Conservation (phyloP, 2,797 vertebrate species). For the Balearica regulorum region DNA sequence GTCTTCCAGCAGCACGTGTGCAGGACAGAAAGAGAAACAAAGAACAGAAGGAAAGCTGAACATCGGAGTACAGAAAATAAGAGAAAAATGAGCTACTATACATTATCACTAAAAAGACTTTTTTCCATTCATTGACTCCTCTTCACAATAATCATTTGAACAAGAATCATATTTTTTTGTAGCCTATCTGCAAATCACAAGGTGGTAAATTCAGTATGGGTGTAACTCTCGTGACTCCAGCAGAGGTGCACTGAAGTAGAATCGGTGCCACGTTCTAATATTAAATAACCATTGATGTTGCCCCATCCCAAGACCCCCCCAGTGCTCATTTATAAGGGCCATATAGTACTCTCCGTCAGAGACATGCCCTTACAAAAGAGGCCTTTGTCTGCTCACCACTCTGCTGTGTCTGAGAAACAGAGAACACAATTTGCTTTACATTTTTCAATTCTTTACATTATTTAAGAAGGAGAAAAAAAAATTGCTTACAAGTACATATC, state of each 20-base stretch:
- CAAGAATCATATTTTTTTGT: not conserved
- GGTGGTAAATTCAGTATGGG: conserved; percentile 2
- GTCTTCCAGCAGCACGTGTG: conserved; percentile 32
- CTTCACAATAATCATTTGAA: not conserved
- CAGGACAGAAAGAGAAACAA: conserved; percentile 51
- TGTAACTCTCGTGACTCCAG: not conserved
- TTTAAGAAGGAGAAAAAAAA: not conserved
- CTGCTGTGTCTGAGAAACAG: not conserved
- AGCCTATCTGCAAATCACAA: not conserved
- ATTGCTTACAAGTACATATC: conserved; percentile 81
- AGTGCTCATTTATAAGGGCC: not conserved
- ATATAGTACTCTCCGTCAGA: not conserved
- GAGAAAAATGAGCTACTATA: not conserved
- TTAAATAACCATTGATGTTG: not conserved
- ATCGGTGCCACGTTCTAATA: not conserved
- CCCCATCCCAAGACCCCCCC: not conserved
- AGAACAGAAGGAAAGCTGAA: conserved; percentile 47
- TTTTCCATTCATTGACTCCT: not conserved
- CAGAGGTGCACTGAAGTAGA: not conserved
- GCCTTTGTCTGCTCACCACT: conserved; percentile 46
- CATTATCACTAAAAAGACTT: not conserved
- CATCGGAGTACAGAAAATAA: not conserved
- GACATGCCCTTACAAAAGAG: conserved; percentile 36
- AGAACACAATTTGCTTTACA: not conserved
- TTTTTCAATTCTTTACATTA: not conserved